Conservation (phyloP, 1,140 invertebrate species). For the Tetramorium parvispinum region DNA sequence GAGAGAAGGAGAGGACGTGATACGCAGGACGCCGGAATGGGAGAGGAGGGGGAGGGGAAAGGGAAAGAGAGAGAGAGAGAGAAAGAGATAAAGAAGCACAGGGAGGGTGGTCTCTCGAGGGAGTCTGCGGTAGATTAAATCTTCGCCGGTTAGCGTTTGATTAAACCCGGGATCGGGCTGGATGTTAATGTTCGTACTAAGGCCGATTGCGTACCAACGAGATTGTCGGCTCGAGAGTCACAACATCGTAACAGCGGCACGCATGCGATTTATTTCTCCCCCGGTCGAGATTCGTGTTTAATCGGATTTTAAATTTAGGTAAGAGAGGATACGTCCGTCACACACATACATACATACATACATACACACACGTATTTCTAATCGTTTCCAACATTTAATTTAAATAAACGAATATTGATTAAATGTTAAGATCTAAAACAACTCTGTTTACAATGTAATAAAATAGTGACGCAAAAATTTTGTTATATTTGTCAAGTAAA, state of each 20-base stretch:
- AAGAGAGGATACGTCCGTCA: not conserved
- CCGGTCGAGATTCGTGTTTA: conserved; percentile 36
- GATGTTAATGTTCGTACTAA: conserved; percentile 82
- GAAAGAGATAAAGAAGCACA: conserved; percentile 39
- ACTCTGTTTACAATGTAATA: not conserved
- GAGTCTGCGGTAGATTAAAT: conserved; percentile 84
- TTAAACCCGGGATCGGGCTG: conserved; percentile 85
- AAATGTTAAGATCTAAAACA: not conserved
- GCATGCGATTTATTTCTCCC: conserved; percentile 45
- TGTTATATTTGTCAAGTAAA: not conserved
- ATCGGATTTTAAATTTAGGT: conserved; percentile 33
- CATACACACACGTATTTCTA: not conserved
- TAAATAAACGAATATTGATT: not conserved
- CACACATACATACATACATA: too few species aligned
- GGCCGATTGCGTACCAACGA: conserved; percentile 77
- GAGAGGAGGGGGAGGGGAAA: conserved; percentile 6
- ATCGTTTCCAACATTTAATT: not conserved
- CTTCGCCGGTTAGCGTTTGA: conserved; percentile 85
- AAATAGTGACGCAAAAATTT: not conserved
- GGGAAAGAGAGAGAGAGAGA: conserved; percentile 45
- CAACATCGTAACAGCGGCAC: conserved; percentile 49
- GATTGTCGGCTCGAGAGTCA: conserved; percentile 78
- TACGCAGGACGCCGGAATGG: conserved; percentile 19
- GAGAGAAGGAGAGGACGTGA: conserved; percentile 62
- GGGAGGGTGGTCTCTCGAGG: conserved; percentile 52